These are phyloP conservation scores for Caenorhabditis plicata DNA, from an alignment of 2,888 invertebrate species.

Conservation along the genomic window DNA sequence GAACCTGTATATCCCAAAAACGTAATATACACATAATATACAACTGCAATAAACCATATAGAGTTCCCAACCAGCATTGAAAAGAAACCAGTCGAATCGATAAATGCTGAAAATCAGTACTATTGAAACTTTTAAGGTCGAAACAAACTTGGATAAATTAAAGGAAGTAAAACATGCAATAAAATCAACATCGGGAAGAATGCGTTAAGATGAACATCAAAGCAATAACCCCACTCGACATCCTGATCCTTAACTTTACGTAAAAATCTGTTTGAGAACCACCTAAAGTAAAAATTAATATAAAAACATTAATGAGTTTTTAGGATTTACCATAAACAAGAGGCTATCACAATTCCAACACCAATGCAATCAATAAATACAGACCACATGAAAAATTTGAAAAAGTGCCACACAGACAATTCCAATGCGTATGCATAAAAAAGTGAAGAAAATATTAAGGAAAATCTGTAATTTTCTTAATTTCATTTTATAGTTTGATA, in stretches of 20 bases:
- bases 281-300: conserved; percentile 71
- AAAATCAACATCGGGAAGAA: conserved; percentile 94
- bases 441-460: conserved; percentile 45
- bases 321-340: conserved; percentile 79
- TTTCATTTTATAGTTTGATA: neutral
- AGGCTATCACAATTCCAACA: conserved; percentile 82
- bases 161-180: conserved; percentile 86
- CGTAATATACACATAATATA: conserved; percentile 93
- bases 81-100: conserved; percentile 78
- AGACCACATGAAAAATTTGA: conserved; percentile 85
- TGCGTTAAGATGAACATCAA: conserved; percentile 97
- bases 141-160: conserved; percentile 76
- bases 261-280: conserved; percentile 79
- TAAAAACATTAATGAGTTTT: neutral
- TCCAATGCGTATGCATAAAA: conserved; percentile 46
- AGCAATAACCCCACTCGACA: conserved; percentile 96
- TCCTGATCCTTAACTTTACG: conserved; percentile 74
- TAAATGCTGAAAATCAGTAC: conserved; percentile 73
- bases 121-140: neutral
- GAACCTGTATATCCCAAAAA: conserved; percentile 93
- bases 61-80: conserved; percentile 85
- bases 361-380: conserved; percentile 91
- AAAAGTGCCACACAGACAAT: conserved; percentile 71
- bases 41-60: conserved; percentile 85
- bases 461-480: conserved; percentile 9